Conservation (phyloP, 1,140 invertebrate species). For the Drosophila sproati region DNA sequence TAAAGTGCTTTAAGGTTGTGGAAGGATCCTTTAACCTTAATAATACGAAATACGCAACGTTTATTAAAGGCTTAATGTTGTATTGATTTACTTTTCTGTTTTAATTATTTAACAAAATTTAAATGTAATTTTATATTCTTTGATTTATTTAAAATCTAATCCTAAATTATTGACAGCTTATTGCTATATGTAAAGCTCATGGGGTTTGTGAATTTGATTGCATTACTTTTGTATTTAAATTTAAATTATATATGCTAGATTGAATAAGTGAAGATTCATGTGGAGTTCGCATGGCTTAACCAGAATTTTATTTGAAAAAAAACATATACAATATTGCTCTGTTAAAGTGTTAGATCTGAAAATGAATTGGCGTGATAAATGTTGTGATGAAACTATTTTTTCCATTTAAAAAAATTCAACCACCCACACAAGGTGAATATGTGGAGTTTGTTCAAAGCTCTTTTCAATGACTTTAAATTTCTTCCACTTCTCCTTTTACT, state of each 20-base stretch:
- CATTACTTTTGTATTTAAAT: neutral
- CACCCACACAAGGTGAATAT: too few species aligned
- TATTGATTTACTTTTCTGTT: neutral
- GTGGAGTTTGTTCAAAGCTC: neutral
- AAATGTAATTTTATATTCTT: neutral
- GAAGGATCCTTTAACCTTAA: neutral
- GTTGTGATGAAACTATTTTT: too few species aligned
- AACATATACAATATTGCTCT: too few species aligned
- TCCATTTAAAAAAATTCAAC: too few species aligned
- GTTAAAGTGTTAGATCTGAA: too few species aligned
- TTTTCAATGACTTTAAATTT: neutral
- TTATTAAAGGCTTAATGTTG: constrained; percentile 7
- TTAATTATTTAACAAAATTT: neutral
- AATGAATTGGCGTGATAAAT: too few species aligned
- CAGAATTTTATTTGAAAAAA: too few species aligned
- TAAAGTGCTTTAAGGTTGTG: constrained; percentile 25
- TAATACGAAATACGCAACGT: neutral
- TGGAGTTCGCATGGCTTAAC: too few species aligned
- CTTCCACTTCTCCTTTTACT: neutral
- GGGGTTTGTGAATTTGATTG: too few species aligned
- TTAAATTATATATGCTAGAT: neutral
- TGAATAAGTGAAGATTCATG: neutral
- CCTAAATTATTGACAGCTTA: too few species aligned
- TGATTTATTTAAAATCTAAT: too few species aligned
- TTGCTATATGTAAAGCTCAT: too few species aligned